Base-by-base conservation (phyloP, 1,140 invertebrate species). In the Drosophila carrolli region DNA sequence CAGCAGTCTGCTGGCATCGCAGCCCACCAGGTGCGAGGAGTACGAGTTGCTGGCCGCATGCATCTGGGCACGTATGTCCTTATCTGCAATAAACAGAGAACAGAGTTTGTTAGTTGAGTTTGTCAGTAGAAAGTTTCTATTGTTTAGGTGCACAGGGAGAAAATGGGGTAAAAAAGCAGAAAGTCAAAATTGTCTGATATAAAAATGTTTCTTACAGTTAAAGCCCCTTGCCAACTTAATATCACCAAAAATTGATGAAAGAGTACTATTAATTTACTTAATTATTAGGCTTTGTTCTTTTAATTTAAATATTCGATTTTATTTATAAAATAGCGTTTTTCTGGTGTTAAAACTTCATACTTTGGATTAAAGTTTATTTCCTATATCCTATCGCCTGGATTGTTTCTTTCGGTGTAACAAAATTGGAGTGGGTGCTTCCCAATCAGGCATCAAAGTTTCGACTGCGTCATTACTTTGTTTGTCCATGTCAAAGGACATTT, bases 11-110 rank as follows among this genome's bases (percentile, higher is more conserved):
- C 79, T 82, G 47, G 83, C 76, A 66, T 89, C 84, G 60, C 85
- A 90, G 77, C 81, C 88, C 63, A 88, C 81, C 61, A 90, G 85
- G 75, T 88, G 84, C 50, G 77, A 85, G 75, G 78, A 79, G 65
- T 90, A 89, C 35, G 77, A 81, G 55, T 81, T 83, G 47, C 58
- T 74, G 51, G 59, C 53, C 32, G 54, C 78, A 62, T 90, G 88
- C 44, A 92, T 74, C 75, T 92, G 91, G 32, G 86, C 81, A 23
- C 91, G 83, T 65, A 92, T 92, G 57, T 92, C 86, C 75, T 92
- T 92, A 72, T 92, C 91, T 92, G 81, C 38, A 92, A 88, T 40
- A 44, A 71, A 57, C 63, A 53, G 43, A 56, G 46, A 43, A 46
- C 54, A 44, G 43, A 65, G 57, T 63, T 60, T 35, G 19, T 81